phyloP scores from a whole-genome alignment of 2,888 invertebrate genomes.

The Leucoma salicis region DNA sequence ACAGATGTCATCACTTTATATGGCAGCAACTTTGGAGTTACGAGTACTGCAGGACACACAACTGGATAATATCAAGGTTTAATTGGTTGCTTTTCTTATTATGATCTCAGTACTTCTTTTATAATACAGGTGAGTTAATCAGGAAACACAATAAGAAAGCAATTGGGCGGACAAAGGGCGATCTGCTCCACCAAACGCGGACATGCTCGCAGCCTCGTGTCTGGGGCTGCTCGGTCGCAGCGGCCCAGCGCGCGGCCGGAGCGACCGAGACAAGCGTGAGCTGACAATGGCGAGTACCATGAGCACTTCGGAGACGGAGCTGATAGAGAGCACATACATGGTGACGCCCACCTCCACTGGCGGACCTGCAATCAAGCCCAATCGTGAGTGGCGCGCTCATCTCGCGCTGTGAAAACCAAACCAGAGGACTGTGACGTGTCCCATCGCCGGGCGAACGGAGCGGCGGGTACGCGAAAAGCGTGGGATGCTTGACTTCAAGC shows the following conservation, averaged over 20 bases:
- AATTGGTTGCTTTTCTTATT: conserved; percentile 74
- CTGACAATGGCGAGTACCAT: conserved; percentile 89
- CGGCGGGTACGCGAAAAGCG: conserved; percentile 45
- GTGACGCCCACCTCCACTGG: conserved; percentile 98
- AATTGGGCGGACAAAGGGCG: conserved; percentile 64
- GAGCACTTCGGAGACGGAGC: conserved; percentile 98
- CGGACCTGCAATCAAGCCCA: conserved; percentile 90
- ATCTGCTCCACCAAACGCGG: conserved; percentile 39
- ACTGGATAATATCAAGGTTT: conserved; percentile 64
- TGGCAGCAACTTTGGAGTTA: conserved; percentile 74
- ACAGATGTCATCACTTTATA: conserved; percentile 56
- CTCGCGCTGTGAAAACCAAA: conserved; percentile 51
- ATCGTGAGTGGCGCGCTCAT: conserved; percentile 64
- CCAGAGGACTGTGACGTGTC: conserved; percentile 43
- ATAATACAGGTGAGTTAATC: conserved; percentile 29
- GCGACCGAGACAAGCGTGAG: conserved; percentile 70
- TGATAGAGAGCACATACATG: conserved; percentile 99
- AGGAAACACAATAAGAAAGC: conserved; percentile 77
- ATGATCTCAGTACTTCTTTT: conserved; percentile 50
- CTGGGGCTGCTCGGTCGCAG: conserved; percentile 78
- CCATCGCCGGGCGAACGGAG: conserved; percentile 57
- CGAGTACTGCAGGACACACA: conserved; percentile 78
- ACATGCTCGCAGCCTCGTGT: conserved; percentile 79
- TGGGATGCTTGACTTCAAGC: conserved; percentile 43
- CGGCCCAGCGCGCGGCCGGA: conserved; percentile 52